phyloP scores from a whole-genome alignment of 1,140 invertebrate species.

The Hylaeus volcanicus region DNA sequence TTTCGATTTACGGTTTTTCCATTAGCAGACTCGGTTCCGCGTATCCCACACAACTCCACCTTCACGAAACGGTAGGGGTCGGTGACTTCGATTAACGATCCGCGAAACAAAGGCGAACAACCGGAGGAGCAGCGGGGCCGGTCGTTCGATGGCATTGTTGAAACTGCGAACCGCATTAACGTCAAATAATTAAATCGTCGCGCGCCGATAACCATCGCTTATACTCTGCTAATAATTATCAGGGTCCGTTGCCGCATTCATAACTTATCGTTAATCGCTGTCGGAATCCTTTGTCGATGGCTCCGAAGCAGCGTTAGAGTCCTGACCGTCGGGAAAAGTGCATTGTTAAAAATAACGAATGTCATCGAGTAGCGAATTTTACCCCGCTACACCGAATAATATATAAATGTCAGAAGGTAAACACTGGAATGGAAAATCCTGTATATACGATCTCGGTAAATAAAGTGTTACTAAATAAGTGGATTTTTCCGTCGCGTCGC shows the following conservation, averaged over 20 bases:
- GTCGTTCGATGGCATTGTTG: neutral
- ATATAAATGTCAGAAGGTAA: no score
- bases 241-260: constrained; percentile 17
- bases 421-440: neutral
- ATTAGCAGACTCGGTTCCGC: no score
- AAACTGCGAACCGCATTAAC: constrained; percentile 27
- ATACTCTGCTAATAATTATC: constrained; percentile 44
- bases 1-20: no score
- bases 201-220: constrained; percentile 42
- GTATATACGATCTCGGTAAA: no score
- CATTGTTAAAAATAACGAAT: constrained; percentile 39
- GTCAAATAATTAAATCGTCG: constrained; percentile 38
- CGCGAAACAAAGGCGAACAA: neutral
- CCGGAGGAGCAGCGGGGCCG: no score
- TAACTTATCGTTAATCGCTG: constrained; percentile 43
- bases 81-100: neutral
- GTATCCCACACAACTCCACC: no score
- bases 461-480: constrained; percentile 3
- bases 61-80: neutral
- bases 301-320: neutral
- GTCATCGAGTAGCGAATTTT: constrained; percentile 1
- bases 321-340: no score
- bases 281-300: neutral
- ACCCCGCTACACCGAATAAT: neutral
- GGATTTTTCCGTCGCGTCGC: neutral